Evolutionary conservation across 2,797 vertebrate genomes (phyloP).

Genomic region (Manis crassicaudata): DNA sequence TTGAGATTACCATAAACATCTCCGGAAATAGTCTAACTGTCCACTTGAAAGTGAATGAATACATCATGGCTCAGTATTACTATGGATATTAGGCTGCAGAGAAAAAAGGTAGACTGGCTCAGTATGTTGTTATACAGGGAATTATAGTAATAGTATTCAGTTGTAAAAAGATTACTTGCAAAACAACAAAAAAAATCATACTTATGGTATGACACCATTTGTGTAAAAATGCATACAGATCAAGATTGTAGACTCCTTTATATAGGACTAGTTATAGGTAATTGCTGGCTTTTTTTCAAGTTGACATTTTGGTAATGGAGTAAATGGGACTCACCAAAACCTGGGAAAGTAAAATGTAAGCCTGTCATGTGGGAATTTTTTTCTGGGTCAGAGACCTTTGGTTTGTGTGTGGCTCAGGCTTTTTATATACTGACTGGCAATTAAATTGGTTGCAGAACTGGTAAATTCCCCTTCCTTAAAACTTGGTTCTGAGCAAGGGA

Average conservation of each 20-base stretch:
- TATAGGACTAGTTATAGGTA: neutral
- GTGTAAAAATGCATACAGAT: neutral
- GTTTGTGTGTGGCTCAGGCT: neutral
- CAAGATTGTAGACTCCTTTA: neutral
- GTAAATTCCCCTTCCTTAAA: neutral
- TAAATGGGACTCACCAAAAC: neutral
- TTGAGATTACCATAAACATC: neutral
- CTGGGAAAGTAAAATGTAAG: neutral
- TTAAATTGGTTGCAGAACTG: neutral
- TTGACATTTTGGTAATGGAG: neutral
- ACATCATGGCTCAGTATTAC: neutral
- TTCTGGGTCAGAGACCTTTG: neutral
- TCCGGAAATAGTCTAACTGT: neutral
- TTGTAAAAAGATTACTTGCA: neutral
- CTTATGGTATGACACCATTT: neutral
- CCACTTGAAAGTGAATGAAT: neutral
- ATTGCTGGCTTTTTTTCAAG: neutral
- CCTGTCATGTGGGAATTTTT: neutral
- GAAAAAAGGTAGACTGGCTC: neutral
- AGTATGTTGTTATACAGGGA: neutral
- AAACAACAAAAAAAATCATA: neutral
- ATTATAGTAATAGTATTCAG: neutral
- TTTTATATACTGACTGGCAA: neutral
- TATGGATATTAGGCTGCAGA: neutral
- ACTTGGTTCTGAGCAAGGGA: neutral